Evolutionary conservation across 2,797 vertebrate species (phyloP).

Genomic region (Myotis daubentonii): DNA sequence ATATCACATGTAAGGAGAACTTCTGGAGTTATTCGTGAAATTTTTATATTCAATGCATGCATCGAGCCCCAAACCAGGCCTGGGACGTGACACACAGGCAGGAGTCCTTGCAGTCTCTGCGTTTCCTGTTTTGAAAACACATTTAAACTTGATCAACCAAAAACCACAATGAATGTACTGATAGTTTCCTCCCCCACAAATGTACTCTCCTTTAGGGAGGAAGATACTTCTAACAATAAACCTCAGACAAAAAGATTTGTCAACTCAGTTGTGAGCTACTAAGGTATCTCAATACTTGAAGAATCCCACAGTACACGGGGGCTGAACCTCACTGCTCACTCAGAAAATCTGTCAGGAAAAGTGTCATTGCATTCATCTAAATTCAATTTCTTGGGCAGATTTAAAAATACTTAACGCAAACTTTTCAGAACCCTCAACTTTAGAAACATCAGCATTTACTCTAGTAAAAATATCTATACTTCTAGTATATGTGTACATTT

Average conservation of each 20-base stretch:
- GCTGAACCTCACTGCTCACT: not conserved
- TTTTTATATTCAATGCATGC: not conserved
- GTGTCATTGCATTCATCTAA: not conserved
- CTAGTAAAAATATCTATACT: conserved; percentile 19
- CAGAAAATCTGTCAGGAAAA: not conserved
- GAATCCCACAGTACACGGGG: not conserved
- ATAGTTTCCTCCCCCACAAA: conserved; percentile 62
- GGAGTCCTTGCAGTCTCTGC: conserved; percentile 65
- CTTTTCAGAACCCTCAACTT: conserved; percentile 12
- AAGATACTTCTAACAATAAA: conserved; percentile 66
- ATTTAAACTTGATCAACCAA: conserved; percentile 71
- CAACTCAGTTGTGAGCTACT: not conserved
- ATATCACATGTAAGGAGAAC: conserved; percentile 7
- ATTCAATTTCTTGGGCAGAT: conserved; percentile 37
- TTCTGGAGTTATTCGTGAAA: conserved; percentile 31
- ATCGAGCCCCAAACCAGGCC: not conserved
- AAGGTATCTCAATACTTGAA: not conserved
- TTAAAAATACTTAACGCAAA: conserved; percentile 52
- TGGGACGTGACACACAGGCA: conserved; percentile 50
- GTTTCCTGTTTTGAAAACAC: conserved; percentile 79
- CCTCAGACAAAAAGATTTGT: conserved; percentile 57
- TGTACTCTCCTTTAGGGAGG: conserved; percentile 52
- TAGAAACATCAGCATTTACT: conserved; percentile 30
- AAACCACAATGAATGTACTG: conserved; percentile 68
- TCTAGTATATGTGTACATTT: not conserved